Conservation (phyloP, 2,797 vertebrate species). For the Australoheros facetus region DNA sequence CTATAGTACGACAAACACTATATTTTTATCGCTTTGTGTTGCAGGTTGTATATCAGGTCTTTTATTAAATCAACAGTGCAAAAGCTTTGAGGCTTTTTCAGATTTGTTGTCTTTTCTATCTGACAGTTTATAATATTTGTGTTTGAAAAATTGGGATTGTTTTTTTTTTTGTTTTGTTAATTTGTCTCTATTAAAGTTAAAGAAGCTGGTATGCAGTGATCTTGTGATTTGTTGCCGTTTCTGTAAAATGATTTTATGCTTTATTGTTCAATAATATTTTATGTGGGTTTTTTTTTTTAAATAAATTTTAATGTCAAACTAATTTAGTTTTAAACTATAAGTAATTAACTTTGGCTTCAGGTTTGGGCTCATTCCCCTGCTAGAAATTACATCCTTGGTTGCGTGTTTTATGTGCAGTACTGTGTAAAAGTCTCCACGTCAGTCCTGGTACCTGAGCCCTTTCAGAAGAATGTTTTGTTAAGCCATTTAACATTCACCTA, state of each 20-base stretch:
- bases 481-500: too few species aligned
- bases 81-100: constrained; percentile 50
- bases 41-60: constrained; percentile 73
- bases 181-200: constrained; percentile 65
- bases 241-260: neutral
- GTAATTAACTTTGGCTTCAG: neutral
- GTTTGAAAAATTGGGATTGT: constrained; percentile 50
- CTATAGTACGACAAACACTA: constrained; percentile 57
- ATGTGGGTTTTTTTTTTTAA: too few species aligned
- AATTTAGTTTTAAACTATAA: neutral
- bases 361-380: neutral
- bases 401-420: neutral
- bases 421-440: too few species aligned
- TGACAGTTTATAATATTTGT: constrained; percentile 66
- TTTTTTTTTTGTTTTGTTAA: constrained; percentile 40
- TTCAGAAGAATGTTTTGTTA: too few species aligned
- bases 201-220: constrained; percentile 40
- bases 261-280: too few species aligned
- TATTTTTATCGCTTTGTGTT: constrained; percentile 75
- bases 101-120: constrained; percentile 66
- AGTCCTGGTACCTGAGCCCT: too few species aligned
- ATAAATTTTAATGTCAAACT: too few species aligned
- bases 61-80: constrained; percentile 65
- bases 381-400: neutral
- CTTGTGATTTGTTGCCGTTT: constrained; percentile 33